Conservation (phyloP, 1,140 invertebrate genomes). For the Bathynomus jamesi region DNA sequence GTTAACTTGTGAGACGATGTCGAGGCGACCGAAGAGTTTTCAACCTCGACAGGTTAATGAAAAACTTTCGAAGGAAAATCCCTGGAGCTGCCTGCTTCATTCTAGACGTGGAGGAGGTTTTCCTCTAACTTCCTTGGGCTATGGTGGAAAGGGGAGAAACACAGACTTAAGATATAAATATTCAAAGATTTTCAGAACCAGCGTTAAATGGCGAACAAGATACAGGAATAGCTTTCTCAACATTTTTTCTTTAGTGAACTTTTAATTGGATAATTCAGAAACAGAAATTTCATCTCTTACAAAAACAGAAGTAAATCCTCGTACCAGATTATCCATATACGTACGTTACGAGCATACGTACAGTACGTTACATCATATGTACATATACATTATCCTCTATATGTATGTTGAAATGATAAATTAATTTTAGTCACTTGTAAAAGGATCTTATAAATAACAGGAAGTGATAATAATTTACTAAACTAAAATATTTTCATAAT, state of each 20-base stretch:
- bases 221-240: not conserved
- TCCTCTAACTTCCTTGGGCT: not conserved
- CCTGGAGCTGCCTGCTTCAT: not conserved
- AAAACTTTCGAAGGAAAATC: conserved; percentile 12
- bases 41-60: conserved; percentile 17
- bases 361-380: not conserved
- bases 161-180: no score
- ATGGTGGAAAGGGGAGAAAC: not conserved
- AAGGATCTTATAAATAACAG: no score
- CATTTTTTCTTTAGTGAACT: no score
- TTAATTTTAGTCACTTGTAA: no score
- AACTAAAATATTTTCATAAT: no score
- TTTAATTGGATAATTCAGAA: no score
- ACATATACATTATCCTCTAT: conserved; percentile 1
- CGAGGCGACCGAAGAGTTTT: not conserved
- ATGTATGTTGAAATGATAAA: no score
- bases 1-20: not conserved
- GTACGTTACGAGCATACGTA: not conserved
- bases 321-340: no score
- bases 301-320: no score
- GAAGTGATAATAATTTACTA: no score
- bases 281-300: no score
- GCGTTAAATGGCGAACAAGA: not conserved
- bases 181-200: no score
- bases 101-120: not conserved